These are phyloP conservation scores for Micoletzkya japonica DNA, from an alignment of 2,888 invertebrate genomes.

Conservation along the genomic window DNA sequence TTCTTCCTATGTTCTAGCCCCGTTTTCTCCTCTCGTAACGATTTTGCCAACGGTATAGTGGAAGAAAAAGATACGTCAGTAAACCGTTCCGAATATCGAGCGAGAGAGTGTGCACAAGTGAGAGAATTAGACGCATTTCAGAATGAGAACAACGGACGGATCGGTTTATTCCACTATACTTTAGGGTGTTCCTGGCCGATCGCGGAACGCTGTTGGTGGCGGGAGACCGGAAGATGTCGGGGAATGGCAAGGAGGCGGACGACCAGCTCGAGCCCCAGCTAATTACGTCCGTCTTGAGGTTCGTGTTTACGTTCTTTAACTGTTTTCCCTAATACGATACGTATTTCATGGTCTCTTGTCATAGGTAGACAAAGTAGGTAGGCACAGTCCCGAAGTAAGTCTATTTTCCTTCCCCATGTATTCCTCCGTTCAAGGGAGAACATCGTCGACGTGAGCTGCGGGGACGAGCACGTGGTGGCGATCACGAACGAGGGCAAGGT, in stretches of 20 bases:
- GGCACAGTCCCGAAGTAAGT: too few relatives aligned
- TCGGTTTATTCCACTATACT: too few relatives aligned
- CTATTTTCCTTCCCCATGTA: too few relatives aligned
- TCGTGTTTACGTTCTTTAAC: background rate
- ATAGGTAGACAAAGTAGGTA: too few relatives aligned
- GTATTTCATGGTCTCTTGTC: background rate
- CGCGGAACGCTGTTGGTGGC: conserved; percentile 75
- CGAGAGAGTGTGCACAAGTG: too few relatives aligned
- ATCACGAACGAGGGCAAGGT: conserved; percentile 72
- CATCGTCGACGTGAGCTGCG: conserved; percentile 72
- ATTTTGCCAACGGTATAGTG: too few relatives aligned
- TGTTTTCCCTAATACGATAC: background rate
- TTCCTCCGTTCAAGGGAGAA: conserved; percentile 62
- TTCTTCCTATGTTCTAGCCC: background rate
- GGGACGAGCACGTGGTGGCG: conserved; percentile 73
- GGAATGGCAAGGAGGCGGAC: conserved; percentile 38
- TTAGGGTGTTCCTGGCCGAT: conserved; percentile 74
- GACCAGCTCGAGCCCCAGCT: conserved; percentile 34
- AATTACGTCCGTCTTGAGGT: conserved; percentile 22
- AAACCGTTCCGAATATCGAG: too few relatives aligned
- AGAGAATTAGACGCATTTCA: too few relatives aligned
- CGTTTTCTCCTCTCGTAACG: background rate
- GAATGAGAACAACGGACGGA: too few relatives aligned
- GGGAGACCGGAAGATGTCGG: conserved; percentile 70
- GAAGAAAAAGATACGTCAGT: too few relatives aligned